Percentiles rank a stretch among this genome's conserved stretches.
Conservation (phyloP, 2,113 vertebrate species). For the Pluvialis apricaria region DNA sequence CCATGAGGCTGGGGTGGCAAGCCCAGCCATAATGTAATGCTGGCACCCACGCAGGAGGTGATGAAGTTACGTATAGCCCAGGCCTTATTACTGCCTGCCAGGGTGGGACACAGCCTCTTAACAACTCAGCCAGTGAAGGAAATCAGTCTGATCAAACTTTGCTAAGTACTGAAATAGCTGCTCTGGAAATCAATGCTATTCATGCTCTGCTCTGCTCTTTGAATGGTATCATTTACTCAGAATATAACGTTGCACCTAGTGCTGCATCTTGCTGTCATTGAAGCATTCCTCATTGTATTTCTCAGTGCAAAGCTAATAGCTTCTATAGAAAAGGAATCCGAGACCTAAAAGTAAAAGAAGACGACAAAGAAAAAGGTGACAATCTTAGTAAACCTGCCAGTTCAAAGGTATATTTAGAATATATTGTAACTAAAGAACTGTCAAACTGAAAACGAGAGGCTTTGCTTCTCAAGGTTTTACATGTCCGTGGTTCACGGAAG, state of each 20-base stretch:
- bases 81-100: not conserved
- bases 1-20: fast-evolving
- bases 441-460: not conserved
- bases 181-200: constrained; percentile 48
- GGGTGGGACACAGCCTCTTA: not conserved
- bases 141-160: constrained; percentile 8
- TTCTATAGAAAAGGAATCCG: not conserved
- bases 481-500: not conserved
- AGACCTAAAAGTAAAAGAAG: not conserved
- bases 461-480: not conserved
- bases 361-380: not conserved
- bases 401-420: constrained; percentile 23
- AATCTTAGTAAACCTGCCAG: not conserved
- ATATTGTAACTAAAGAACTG: not conserved
- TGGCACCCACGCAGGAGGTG: not conserved
- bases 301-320: constrained; percentile 9
- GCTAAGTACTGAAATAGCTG: constrained; percentile 26
- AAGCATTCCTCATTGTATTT: constrained; percentile 43
- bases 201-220: constrained; percentile 36
- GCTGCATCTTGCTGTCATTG: constrained; percentile 51
- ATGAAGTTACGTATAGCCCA: not conserved
- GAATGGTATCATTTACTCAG: constrained; percentile 53
- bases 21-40: not conserved
- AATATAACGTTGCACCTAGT: constrained; percentile 27
- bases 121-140: not conserved